Conservation (phyloP, 2,797 vertebrate genomes). For the Spondyliosoma cantharus region DNA sequence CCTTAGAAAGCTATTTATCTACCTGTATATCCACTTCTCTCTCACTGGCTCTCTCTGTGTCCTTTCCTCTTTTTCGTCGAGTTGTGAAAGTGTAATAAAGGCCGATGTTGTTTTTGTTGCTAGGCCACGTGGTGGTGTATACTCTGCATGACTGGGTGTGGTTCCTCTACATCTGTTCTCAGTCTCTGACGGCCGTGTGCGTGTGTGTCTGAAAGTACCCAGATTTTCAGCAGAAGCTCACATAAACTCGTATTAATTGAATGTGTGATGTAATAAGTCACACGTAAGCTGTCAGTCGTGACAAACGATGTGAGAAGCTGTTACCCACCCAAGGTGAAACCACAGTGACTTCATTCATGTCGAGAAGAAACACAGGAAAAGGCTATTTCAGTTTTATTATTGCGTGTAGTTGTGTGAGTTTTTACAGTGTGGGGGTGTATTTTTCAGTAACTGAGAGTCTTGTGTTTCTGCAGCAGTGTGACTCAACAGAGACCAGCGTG, state of each 20-base stretch:
- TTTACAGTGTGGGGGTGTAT: conserved; percentile 54
- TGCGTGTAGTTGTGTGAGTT: conserved; percentile 35
- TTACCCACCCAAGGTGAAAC: conserved; percentile 38
- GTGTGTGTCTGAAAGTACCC: conserved; percentile 48
- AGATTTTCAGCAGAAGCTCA: conserved; percentile 43
- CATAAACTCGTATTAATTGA: conserved; percentile 23
- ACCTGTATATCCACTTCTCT: conserved; percentile 27
- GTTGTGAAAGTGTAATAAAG: conserved; percentile 61
- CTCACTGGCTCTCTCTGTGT: conserved; percentile 2
- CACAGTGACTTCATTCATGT: conserved; percentile 39
- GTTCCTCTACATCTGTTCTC: conserved; percentile 74
- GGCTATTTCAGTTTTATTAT: conserved; percentile 26
- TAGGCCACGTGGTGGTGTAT: conserved; percentile 67
- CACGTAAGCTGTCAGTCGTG: conserved; percentile 1
- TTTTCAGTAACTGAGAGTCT: conserved; percentile 63
- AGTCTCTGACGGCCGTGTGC: conserved; percentile 58
- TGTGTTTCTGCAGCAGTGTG: conserved; percentile 65
- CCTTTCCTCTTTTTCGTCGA: conserved; percentile 49
- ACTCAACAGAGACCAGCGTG: conserved; percentile 61
- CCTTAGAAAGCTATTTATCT: conserved; percentile 20
- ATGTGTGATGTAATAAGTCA: conserved; percentile 34
- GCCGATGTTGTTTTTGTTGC: conserved; percentile 77
- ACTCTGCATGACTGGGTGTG: conserved; percentile 71
- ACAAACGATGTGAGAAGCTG: conserved; percentile 34
- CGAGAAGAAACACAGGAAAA: background rate